phyloP scores from a whole-genome alignment of 2,888 invertebrate species.

The Spilosoma lubricipeda region DNA sequence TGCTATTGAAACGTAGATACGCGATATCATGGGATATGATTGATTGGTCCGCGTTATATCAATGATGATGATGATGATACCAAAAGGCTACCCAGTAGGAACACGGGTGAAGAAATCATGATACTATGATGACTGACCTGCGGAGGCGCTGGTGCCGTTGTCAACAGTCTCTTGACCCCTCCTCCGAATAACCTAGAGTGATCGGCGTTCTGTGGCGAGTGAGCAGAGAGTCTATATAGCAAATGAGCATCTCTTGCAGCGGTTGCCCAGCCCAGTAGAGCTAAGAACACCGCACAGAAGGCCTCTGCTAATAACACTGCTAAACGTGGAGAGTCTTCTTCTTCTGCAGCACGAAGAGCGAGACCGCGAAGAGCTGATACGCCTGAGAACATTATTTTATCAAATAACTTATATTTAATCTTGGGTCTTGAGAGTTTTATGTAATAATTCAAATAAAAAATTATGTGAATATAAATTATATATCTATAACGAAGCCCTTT shows the following conservation, averaged over 20 bases:
- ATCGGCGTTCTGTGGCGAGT: conserved; percentile 91
- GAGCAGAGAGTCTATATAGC: conserved; percentile 94
- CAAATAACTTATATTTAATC: not conserved
- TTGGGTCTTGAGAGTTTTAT: no score
- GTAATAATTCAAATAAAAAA: no score
- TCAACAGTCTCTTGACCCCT: conserved; percentile 93
- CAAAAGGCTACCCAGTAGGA: no score
- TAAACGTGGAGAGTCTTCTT: conserved; percentile 96
- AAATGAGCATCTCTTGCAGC: conserved; percentile 97
- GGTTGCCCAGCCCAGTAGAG: conserved; percentile 96
- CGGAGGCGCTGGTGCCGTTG: conserved; percentile 89
- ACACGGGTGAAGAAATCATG: not conserved
- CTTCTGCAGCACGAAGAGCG: conserved; percentile 96
- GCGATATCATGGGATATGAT: no score
- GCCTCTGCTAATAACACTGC: conserved; percentile 97
- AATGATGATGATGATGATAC: no score
- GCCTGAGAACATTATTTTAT: conserved; percentile 76
- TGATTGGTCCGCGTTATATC: no score
- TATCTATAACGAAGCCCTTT: not conserved
- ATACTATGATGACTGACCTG: conserved; percentile 61
- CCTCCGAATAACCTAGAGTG: conserved; percentile 96
- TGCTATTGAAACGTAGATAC: no score
- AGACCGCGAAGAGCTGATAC: conserved; percentile 97
- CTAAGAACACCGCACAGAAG: conserved; percentile 96
- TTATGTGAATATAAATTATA: no score